Evolutionary conservation across 2,888 invertebrate genomes (phyloP), one percentile per base, ranked within the genome.

Genomic region (Rosalia funebris): DNA sequence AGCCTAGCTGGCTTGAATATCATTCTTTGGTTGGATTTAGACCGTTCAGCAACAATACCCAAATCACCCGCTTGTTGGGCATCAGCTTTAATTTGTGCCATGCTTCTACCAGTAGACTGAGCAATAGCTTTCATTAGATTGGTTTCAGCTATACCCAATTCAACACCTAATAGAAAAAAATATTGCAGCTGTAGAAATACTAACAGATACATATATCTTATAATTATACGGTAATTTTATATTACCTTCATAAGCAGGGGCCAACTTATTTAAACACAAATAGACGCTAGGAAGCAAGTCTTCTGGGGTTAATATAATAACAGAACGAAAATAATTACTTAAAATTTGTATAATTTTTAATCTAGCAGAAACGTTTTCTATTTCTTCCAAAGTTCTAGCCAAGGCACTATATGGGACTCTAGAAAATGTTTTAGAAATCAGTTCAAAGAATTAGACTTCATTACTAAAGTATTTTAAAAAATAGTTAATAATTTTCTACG

Each of bases 111-210:
- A 2, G 96, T 96, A 60, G 93, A 90, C 77, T 91, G 91, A 0
- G 94, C 95, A 45, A 98, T 91, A 0, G 96, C 95, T 84, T 96
- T 97, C 90, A 97, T 93, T 47, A 99, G 83, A 66, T 92, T 91
- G 0, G 91, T 92, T 76, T 99, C 98, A 0, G 98, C 98, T 48
- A 96, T 89, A n/a, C 98, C 98, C 74, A 95, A 82, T 79, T 96
- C 95, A 17, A 94, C 71, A 19, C 88, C 87, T 87, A 57, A 32
- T 62, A 56, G 46, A 9, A 2, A 32, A 14, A 14, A 20, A 9
- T 20, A 36, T 15, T 2, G 11, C 11, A 10, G 34, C 34, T n/a
- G 2, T n/a, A 34, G 11, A 11, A 25, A n/a, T n/a, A n/a, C 3
- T 9, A 25, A 25, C 4, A 3, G 25, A 25, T 25, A 39, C 37